phyloP scores from a whole-genome alignment of 2,113 vertebrate species.

The Chlorocebus sabaeus region DNA sequence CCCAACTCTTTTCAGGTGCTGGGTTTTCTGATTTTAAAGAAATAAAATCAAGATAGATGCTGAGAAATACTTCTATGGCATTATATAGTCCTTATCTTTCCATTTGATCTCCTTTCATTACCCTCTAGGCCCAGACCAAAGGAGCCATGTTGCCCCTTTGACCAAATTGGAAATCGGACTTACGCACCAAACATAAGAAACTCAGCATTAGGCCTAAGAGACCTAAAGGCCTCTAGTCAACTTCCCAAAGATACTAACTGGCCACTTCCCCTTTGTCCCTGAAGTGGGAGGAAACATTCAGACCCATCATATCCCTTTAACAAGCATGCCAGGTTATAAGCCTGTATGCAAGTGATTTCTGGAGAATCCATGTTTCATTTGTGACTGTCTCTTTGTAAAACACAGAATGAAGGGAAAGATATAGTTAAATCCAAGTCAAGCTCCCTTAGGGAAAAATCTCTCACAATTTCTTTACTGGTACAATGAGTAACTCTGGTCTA shows the following conservation, averaged over 20 bases:
- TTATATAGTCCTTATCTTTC: neutral
- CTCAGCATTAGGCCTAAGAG: neutral
- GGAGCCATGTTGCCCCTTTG: neutral
- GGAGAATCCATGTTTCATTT: neutral
- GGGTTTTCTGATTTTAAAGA: neutral
- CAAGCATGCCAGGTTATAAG: neutral
- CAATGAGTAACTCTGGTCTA: neutral
- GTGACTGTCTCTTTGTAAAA: neutral
- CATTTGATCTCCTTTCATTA: neutral
- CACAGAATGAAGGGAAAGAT: neutral
- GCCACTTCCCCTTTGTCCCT: neutral
- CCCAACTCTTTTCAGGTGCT: neutral
- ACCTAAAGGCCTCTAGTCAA: neutral
- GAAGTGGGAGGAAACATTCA: neutral
- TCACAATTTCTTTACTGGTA: neutral
- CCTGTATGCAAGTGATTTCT: neutral
- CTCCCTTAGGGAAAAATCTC: neutral
- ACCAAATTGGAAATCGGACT: neutral
- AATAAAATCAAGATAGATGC: neutral
- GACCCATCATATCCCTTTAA: neutral
- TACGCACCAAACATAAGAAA: neutral
- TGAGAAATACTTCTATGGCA: neutral
- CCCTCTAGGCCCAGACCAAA: neutral
- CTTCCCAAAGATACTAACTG: neutral
- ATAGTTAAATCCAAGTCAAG: neutral